phyloP scores from a whole-genome alignment of 2,888 invertebrate genomes.

The Desoria tigrina region DNA sequence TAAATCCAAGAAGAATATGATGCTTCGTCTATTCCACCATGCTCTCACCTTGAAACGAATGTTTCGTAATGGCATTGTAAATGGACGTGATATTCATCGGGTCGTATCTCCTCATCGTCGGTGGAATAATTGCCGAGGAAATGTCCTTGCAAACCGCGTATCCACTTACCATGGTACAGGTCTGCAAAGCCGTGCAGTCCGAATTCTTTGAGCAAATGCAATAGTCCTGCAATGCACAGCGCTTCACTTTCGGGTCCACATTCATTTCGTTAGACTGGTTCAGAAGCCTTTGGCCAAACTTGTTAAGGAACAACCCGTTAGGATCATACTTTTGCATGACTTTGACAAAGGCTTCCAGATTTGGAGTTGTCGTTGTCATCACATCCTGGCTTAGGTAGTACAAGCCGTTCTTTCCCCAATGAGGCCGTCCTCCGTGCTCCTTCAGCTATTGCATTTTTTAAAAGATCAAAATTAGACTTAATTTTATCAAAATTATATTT shows the following conservation, averaged over 20 bases:
- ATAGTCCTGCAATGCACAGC: constrained; percentile 39
- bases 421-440: constrained; percentile 35
- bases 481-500: not conserved
- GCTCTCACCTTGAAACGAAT: not conserved
- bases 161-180: constrained; percentile 27
- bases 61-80: not conserved
- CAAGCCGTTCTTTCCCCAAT: constrained; percentile 42
- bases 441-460: constrained; percentile 13
- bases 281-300: constrained; percentile 36
- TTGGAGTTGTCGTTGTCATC: constrained; percentile 5
- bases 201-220: constrained; percentile 33
- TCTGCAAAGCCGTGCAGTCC: constrained; percentile 35
- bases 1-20: not conserved
- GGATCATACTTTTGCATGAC: constrained; percentile 35
- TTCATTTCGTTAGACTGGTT: constrained; percentile 28
- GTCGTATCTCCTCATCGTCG: constrained; percentile 4
- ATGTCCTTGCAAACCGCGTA: constrained; percentile 33
- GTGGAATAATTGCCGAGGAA: constrained; percentile 4
- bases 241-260: constrained; percentile 31
- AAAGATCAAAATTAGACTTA: not conserved
- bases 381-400: constrained; percentile 28
- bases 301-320: constrained; percentile 39
- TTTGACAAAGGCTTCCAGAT: constrained; percentile 20
- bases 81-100: constrained; percentile 2
- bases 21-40: not conserved